These are phyloP conservation scores for Thera obeliscata DNA, from an alignment of 2,888 invertebrate species.

Conservation along the genomic window DNA sequence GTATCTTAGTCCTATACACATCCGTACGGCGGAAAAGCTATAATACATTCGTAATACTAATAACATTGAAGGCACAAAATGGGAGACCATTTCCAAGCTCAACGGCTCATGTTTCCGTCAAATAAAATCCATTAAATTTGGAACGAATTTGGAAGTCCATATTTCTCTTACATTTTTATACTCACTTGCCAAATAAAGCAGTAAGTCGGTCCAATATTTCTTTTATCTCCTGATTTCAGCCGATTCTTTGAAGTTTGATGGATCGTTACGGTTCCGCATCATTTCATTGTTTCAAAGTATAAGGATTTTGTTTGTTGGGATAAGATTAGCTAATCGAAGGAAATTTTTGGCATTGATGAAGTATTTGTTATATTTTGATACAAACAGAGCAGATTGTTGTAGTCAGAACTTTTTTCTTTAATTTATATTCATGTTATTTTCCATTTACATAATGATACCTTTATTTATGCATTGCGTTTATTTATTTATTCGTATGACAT, in stretches of 20 bases:
- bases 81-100: conserved; percentile 34
- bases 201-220: conserved; percentile 28
- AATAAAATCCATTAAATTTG: conserved; percentile 16
- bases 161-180: conserved; percentile 31
- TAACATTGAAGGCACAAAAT: conserved; percentile 22
- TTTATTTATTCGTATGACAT: no score
- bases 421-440: background rate
- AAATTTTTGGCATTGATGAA: conserved; percentile 34
- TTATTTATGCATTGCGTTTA: no score
- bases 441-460: no score
- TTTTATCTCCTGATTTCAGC: conserved; percentile 38
- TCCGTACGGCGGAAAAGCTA: background rate
- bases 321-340: conserved; percentile 42
- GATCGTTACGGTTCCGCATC: conserved; percentile 43
- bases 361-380: conserved; percentile 11
- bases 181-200: conserved; percentile 37
- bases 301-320: conserved; percentile 43
- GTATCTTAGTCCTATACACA: background rate
- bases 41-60: conserved; percentile 31
- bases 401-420: background rate
- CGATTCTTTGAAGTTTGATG: conserved; percentile 50
- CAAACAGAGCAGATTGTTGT: conserved; percentile 6
- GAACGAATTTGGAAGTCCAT: conserved; percentile 2
- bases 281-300: conserved; percentile 48
- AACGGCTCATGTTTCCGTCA: conserved; percentile 35